Evolutionary conservation across 2,797 vertebrate species (phyloP).

Genomic region (Propithecus perrieri): DNA sequence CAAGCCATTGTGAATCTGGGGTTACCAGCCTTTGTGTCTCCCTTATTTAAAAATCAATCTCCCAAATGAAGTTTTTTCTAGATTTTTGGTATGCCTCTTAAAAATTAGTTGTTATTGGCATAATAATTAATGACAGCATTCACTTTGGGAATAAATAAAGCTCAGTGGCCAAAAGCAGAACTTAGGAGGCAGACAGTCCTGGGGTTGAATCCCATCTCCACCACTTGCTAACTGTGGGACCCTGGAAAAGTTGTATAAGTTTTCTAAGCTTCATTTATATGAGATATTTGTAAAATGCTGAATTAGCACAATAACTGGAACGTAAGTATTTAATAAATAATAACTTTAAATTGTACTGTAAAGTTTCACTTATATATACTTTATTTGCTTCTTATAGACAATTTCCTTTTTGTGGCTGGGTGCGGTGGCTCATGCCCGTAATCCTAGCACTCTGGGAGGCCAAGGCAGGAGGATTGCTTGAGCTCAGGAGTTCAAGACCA

Average conservation of each 20-base stretch:
- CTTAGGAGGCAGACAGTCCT: neutral
- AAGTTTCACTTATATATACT: neutral
- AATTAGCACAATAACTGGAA: neutral
- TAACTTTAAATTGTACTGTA: conserved; percentile 8
- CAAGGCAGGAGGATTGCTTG: too few species aligned
- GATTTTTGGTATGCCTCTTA: neutral
- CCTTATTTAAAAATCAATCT: conserved; percentile 20
- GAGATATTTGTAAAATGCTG: neutral
- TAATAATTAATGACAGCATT: conserved; percentile 3
- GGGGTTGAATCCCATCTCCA: neutral
- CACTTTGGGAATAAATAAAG: conserved; percentile 7
- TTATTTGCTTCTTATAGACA: conserved; percentile 10
- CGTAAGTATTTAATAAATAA: conserved; percentile 9
- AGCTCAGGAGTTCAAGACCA: too few species aligned
- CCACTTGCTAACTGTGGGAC: neutral
- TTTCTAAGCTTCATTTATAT: neutral
- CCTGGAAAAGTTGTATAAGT: neutral
- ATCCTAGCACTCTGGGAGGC: too few species aligned
- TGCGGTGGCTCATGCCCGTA: too few species aligned
- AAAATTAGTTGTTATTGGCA: neutral
- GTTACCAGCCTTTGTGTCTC: neutral
- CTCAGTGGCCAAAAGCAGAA: neutral
- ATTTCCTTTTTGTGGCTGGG: neutral
- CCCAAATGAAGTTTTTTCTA: neutral
- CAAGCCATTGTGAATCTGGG: neutral